Base-by-base conservation (phyloP, 2,113 vertebrate species). In the Salvelinus sp. region DNA sequence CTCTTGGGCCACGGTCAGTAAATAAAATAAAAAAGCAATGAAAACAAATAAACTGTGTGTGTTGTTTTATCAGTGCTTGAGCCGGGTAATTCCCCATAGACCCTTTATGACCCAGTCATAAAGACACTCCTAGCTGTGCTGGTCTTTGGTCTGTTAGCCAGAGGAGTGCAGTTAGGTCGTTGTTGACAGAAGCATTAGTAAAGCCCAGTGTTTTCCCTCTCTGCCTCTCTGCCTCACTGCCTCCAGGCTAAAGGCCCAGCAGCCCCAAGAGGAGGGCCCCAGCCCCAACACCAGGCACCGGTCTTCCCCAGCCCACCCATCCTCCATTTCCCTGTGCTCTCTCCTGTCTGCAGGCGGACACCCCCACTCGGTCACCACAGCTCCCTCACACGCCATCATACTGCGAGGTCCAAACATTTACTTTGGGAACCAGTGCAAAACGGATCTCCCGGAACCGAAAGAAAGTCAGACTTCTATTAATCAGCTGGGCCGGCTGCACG, bases 381-480 rank as follows among this genome's bases (percentile, higher is more conserved):
- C 38, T 57, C 47, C 22, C 33, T 9, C 23, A 30, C 69, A 74
- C 79, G 77, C 71, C 25, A 83, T 83, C 77, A 82, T 75, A n/a
- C 33, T 68, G 47, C 62, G 30, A 68, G 69, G 80, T 82, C 79
- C 76, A 80, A 85, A 88, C 78, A 76, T 86, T 86, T 82, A 75
- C 75, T 63, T 70, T 66, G 57, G 68, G 68, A 69, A 47, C 67
- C 62, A 10, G 64, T 9, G 30, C 13, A n/a, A 76, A 70, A 79
- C 77, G 47, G 80, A 74, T 82, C 80, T 87, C 74, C 79, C 38
- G 48, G 27, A 78, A 73, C 67, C 38, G 44, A 76, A 23, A 57
- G 50, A 54, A 54, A 70, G 54, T 76, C 50, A 27, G 20, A 70
- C 60, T 44, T 76, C 72, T 73, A 88, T 88, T 86, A 86, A 83